Percentiles rank a stretch among this genome's conserved stretches.
phyloP scores from a whole-genome alignment of 1,140 invertebrate species.

The Homarus americanus region DNA sequence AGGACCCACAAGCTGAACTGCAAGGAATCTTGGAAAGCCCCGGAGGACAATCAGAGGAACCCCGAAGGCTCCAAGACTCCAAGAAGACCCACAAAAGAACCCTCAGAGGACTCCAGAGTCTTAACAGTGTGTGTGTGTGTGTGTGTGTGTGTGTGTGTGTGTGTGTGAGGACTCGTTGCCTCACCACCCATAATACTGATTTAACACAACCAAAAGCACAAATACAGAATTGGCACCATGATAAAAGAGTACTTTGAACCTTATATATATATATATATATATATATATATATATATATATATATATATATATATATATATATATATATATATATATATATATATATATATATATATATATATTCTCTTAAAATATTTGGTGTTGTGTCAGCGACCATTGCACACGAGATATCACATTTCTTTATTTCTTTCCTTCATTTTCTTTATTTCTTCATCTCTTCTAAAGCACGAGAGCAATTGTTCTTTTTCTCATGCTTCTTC shows the following conservation, averaged over 20 bases:
- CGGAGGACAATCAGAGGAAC: too few relatives aligned
- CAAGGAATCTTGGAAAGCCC: not conserved
- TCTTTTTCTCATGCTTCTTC: slow-evolving; percentile 25
- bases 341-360: slow-evolving; percentile 35
- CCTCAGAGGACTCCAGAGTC: not conserved
- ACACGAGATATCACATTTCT: slow-evolving; percentile 55
- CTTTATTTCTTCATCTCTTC: slow-evolving; percentile 2
- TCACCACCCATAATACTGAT: slow-evolving; percentile 34
- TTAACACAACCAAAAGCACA: slow-evolving; percentile 57
- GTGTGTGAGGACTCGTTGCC: not conserved
- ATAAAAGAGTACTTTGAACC: slow-evolving; percentile 68
- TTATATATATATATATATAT: slow-evolving; percentile 29
- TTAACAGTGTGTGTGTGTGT: not conserved
- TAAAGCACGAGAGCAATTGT: not conserved
- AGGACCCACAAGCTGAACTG: too few relatives aligned
- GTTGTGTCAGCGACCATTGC: slow-evolving; percentile 30
- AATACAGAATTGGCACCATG: slow-evolving; percentile 65
- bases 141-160: not conserved
- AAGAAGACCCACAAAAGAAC: not conserved
- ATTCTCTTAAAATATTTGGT: slow-evolving; percentile 34
- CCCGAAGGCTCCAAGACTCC: not conserved
- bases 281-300: slow-evolving; percentile 22
- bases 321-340: slow-evolving; percentile 40
- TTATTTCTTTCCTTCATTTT: not conserved
- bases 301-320: slow-evolving; percentile 34